Evolutionary conservation across 2,888 invertebrate genomes (phyloP), one percentile per base, ranked within the genome.

Genomic region (Spatulosminthurus flaviceps): DNA sequence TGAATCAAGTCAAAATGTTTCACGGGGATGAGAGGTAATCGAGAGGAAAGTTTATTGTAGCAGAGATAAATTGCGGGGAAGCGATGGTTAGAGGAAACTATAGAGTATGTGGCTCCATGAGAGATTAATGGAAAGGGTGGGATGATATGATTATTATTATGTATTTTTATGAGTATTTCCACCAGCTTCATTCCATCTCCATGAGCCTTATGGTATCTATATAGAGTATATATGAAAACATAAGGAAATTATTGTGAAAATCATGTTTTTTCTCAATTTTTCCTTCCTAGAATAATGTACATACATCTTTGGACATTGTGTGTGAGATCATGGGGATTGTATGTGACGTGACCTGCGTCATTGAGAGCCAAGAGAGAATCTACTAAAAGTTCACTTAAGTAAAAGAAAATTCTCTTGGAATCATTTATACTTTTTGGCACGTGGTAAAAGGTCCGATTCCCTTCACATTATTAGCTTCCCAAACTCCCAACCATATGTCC

Each of bases 241-340:
- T n/a, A n/a, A n/a, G n/a, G n/a, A n/a, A n/a, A n/a, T n/a, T n/a
- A n/a, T n/a, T n/a, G n/a, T n/a, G n/a, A n/a, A n/a, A n/a, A n/a
- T n/a, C 9, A 34, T 34, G 9, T 34, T 34, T 34, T 34, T 60
- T 60, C 22, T 13, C 60, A 9, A 60, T 21, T 60, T 60, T 60
- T 19, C 16, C 16, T 60, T 60, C 16, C 16, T 34, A 41, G 34
- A 41, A 41, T 67, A 75, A 75, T 64, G 83, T 83, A 34, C 85
- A 92, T 92, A 94, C 96, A 91, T 96, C 96, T 77, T 93, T 97
- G 82, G 96, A 97, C 87, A 92, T 95, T 5, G 89, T 97, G 84
- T 34, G 9, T 34, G 34, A 34, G 96, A 96, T 86, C 97, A 97
- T 97, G 87, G 87, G 77, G 94, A 94, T 88, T 82, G 83, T 61